Evolutionary conservation across 2,888 invertebrate genomes (phyloP).

Genomic region (Ennomos fuscantarius): DNA sequence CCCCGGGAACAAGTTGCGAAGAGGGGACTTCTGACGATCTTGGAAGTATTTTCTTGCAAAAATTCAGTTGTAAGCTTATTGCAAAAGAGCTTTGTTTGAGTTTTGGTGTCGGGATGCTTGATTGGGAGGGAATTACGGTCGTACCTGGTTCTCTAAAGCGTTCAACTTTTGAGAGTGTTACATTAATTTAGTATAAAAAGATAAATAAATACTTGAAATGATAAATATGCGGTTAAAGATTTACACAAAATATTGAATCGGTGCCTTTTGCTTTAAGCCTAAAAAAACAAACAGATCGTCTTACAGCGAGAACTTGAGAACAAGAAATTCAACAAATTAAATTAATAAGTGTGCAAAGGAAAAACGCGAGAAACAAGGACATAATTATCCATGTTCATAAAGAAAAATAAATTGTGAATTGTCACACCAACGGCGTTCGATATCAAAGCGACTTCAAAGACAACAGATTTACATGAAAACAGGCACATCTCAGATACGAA

Average conservation of each 20-base stretch:
- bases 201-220: too few species aligned
- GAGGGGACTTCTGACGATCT: conserved; percentile 16
- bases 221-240: too few species aligned
- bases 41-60: conserved; percentile 38
- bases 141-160: not conserved
- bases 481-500: conserved; percentile 61
- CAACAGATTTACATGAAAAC: conserved; percentile 60
- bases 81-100: conserved; percentile 9
- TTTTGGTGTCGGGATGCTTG: conserved; percentile 11
- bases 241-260: too few species aligned
- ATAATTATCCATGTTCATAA: conserved; percentile 20
- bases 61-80: conserved; percentile 25
- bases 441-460: conserved; percentile 38
- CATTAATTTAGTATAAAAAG: not conserved
- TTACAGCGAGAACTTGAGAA: conserved; percentile 6
- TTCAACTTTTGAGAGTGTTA: conserved; percentile 2
- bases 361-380: conserved; percentile 11
- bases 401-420: conserved; percentile 21
- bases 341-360: not conserved
- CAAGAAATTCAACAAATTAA: conserved; percentile 11
- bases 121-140: not conserved
- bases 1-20: conserved; percentile 33
- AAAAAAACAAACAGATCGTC: conserved; percentile 12
- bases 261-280: not conserved
- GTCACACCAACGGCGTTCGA: conserved; percentile 28